These are phyloP conservation scores for Carcina quercana DNA, from an alignment of 2,888 invertebrate species.

Conservation along the genomic window DNA sequence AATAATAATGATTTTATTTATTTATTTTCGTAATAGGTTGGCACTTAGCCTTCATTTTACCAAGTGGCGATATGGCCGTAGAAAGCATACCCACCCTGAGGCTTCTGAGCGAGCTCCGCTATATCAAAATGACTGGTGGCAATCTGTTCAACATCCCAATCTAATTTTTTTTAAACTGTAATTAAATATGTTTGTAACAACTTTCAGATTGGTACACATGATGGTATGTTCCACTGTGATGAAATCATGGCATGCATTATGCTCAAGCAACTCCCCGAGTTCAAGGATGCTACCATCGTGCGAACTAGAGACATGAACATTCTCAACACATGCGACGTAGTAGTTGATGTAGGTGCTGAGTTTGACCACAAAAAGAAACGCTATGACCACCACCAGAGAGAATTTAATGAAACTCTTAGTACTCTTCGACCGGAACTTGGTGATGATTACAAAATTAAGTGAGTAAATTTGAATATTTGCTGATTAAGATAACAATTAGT, in stretches of 20 bases:
- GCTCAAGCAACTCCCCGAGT: conserved; percentile 87
- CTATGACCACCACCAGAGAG: conserved; percentile 96
- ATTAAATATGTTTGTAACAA: too few species aligned
- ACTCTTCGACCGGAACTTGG: conserved; percentile 76
- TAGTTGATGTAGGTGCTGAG: conserved; percentile 94
- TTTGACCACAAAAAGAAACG: conserved; percentile 84
- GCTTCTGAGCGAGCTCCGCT: too few species aligned
- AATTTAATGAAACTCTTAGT: conserved; percentile 80
- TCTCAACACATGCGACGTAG: conserved; percentile 90
- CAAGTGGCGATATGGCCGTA: too few species aligned
- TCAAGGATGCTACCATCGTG: conserved; percentile 86
- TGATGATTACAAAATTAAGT: conserved; percentile 75
- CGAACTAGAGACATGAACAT: conserved; percentile 76
- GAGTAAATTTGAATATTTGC: conserved; percentile 20
- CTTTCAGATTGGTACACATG: conserved; percentile 80
- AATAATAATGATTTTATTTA: too few species aligned
- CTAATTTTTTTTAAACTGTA: too few species aligned
- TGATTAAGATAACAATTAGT: background rate
- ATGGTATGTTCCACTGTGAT: conserved; percentile 94
- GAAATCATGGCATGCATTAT: conserved; percentile 96
- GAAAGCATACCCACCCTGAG: too few species aligned
- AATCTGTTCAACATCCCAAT: too few species aligned
- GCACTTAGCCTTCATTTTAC: too few species aligned
- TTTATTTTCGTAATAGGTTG: too few species aligned
- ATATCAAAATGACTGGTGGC: too few species aligned